phyloP scores from a whole-genome alignment of 2,888 invertebrate genomes.

The Polyommatus icarus region DNA sequence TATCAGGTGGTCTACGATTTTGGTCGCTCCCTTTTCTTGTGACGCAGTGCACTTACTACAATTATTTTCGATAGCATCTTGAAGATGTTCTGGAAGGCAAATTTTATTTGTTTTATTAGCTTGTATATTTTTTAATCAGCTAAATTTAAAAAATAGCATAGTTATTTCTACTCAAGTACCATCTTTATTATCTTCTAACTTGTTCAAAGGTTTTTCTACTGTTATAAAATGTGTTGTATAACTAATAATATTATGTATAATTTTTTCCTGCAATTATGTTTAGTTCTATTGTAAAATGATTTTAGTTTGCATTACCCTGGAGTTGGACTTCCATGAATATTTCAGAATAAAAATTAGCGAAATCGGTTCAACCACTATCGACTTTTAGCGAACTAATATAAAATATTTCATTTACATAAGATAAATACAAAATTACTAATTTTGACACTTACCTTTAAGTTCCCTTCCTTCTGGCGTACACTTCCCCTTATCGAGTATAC shows the following conservation, averaged over 20 bases:
- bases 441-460: slow-evolving; percentile 81
- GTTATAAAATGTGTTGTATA: background rate
- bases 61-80: slow-evolving; percentile 83
- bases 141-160: background rate
- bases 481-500: slow-evolving; percentile 81
- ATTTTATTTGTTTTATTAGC: background rate
- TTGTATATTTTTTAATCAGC: background rate
- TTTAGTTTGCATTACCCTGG: too few relatives aligned
- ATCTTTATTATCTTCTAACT: background rate
- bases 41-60: slow-evolving; percentile 83
- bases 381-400: too few relatives aligned
- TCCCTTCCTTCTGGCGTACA: slow-evolving; percentile 87
- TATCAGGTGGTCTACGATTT: slow-evolving; percentile 83
- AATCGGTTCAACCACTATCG: too few relatives aligned
- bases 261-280: too few relatives aligned
- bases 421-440: too few relatives aligned
- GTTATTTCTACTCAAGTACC: background rate
- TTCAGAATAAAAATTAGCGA: too few relatives aligned
- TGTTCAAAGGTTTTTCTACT: background rate
- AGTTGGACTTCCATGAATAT: too few relatives aligned
- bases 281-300: too few relatives aligned
- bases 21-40: slow-evolving; percentile 80
- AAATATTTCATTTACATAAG: too few relatives aligned
- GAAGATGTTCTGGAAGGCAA: slow-evolving; percentile 69
- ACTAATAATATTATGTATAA: background rate